Percentiles rank a stretch among this genome's conserved stretches.
phyloP scores from a whole-genome alignment of 2,888 invertebrate species.

The Drosophila lutescens region DNA sequence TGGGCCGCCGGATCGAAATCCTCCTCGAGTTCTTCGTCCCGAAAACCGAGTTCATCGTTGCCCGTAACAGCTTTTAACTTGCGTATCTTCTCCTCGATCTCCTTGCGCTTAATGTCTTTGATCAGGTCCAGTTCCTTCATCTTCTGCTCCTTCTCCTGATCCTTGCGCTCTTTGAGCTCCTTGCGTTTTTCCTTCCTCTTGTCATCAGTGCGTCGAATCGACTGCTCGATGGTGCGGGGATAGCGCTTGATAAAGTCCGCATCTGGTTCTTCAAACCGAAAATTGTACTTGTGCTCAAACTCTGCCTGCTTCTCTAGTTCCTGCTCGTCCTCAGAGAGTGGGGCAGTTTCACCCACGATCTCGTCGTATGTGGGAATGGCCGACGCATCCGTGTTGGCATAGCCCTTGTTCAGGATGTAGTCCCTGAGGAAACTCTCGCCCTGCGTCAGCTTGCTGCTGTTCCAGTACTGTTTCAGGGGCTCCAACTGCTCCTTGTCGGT shows the following conservation, averaged over 20 bases:
- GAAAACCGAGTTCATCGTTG: slow-evolving; percentile 86
- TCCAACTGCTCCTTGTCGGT: slow-evolving; percentile 88
- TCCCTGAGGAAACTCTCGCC: slow-evolving; percentile 96
- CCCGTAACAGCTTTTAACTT: slow-evolving; percentile 95
- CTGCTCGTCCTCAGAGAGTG: slow-evolving; percentile 91
- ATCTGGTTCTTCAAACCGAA: slow-evolving; percentile 98
- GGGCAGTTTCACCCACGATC: slow-evolving; percentile 86
- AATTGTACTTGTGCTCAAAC: slow-evolving; percentile 98
- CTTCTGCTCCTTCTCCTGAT: slow-evolving; percentile 91
- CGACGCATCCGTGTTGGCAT: slow-evolving; percentile 85
- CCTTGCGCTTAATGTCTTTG: slow-evolving; percentile 93
- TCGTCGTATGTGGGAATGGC: slow-evolving; percentile 88
- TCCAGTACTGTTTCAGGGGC: slow-evolving; percentile 93
- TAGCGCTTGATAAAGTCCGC: slow-evolving; percentile 95
- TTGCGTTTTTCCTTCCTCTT: slow-evolving; percentile 91
- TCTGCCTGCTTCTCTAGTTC: slow-evolving; percentile 92
- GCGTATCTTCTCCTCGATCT: slow-evolving; percentile 94
- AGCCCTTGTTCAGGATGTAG: slow-evolving; percentile 94
- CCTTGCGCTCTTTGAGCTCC: slow-evolving; percentile 90
- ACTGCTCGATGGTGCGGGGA: slow-evolving; percentile 94
- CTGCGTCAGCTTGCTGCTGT: slow-evolving; percentile 90
- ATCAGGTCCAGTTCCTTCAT: slow-evolving; percentile 94
- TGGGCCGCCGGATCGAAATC: slow-evolving; percentile 96
- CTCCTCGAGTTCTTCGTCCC: slow-evolving; percentile 92
- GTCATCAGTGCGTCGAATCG: slow-evolving; percentile 92